Evolutionary conservation across 2,797 vertebrate species (phyloP).

Genomic region (Myotis findleyi): DNA sequence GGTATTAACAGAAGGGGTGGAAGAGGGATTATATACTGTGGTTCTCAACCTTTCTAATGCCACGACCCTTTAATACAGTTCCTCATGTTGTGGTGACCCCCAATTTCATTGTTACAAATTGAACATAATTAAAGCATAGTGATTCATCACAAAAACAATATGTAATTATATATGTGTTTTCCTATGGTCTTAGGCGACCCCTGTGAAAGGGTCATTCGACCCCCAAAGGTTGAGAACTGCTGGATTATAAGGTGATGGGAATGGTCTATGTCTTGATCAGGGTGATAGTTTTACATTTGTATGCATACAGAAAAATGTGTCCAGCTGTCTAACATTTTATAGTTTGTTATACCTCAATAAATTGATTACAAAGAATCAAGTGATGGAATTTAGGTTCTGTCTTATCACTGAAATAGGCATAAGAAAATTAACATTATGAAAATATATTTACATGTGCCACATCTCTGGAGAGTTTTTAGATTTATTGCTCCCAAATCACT

Average conservation of each 20-base stretch:
- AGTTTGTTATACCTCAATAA: conserved; percentile 2
- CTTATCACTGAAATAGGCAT: conserved; percentile 28
- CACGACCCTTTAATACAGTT: too few relatives aligned
- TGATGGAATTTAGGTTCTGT: conserved; percentile 13
- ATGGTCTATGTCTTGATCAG: background rate
- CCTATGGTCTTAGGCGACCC: too few relatives aligned
- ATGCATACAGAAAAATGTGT: background rate
- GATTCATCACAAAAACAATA: too few relatives aligned
- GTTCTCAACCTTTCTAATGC: too few relatives aligned
- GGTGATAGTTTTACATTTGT: background rate
- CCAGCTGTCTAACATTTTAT: background rate
- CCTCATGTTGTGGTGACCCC: too few relatives aligned
- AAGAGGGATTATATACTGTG: background rate
- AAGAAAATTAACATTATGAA: conserved; percentile 50
- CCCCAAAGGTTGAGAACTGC: too few relatives aligned
- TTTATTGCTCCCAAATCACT: conserved; percentile 6
- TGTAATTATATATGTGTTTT: too few relatives aligned
- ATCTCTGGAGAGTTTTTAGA: background rate
- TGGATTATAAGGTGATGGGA: background rate
- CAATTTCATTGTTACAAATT: too few relatives aligned
- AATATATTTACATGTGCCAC: conserved; percentile 1
- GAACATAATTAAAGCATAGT: too few relatives aligned
- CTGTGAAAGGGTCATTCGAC: too few relatives aligned
- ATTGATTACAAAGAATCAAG: conserved; percentile 20
- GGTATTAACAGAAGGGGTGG: background rate